Base-by-base conservation (phyloP, 2,888 invertebrate species). In the Alitta virens region DNA sequence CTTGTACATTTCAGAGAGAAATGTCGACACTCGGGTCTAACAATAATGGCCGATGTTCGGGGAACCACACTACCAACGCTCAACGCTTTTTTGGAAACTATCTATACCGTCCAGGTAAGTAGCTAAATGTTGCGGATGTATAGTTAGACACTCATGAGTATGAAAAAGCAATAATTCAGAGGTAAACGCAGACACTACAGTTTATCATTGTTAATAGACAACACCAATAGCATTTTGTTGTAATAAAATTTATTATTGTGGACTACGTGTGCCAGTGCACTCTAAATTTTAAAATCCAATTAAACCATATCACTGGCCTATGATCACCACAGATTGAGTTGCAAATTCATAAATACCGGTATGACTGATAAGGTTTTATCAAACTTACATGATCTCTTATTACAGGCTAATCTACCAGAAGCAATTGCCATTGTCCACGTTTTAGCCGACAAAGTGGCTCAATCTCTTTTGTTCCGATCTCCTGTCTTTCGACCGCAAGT, bases 21-120 rank as follows among this genome's bases (percentile, higher is more conserved):
- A 21, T 42, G 38, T n/a, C 51, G 52, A n/a, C 40, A 24, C 18
- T 21, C n/a, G 12, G 60, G 62, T 23, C 56, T 78, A 33, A 74
- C 76, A 3, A 58, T 79, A 23, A 71, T 79, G 14, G 75, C 75
- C 3, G 77, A 79, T 65, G 77, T 78, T 27, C 70, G 76, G n/a
- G 77, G 77, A 2, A 72, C 75, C 25, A 72, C 76, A 1, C 69
- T 76, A 26, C 75, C 78, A 12, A 77, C 75, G 14, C 72, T 80
- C 62, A 79, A 78, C 65, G 71, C 74, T 0, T 67, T 82, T 51
- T 74, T 81, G 60, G 79, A 81, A 68, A 72, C 80, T 16, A 72
- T 82, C 52, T 77, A 78, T 60, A 64, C 77, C 46, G 72, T 80
- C 61, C 76, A 80, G 74, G 81, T 81, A 71, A 57, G 50, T 59